Base-by-base conservation (phyloP, 64 coral and sea anemone genomes). In the Porites lutea region DNA sequence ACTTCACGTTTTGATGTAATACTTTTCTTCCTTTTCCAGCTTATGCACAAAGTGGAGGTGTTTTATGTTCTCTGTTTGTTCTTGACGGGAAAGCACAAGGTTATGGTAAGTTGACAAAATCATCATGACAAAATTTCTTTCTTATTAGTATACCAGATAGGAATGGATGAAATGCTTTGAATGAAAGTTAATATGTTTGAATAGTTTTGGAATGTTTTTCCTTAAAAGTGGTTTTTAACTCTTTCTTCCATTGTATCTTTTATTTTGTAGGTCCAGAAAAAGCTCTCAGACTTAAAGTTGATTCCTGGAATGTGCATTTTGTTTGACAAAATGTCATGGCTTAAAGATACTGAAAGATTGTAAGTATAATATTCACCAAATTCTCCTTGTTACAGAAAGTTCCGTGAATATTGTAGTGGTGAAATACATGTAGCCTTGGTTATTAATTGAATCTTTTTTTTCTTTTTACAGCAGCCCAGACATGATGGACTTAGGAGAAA, bases 31-130 rank as follows among this genome's bases (percentile, higher is more conserved):
- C 4, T 21, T 81, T 90, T 48, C 5, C 52, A 98, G 62, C 68
- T 98, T 3, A 95, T 98, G 37, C 89, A 93, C 20, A 98, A 98
- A 83, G 96, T 98, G 27, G 96, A 98, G 52, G 96, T 95, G 8
- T 93, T 98, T 74, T 98, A 95, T 79, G 90, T 98, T 57, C 66
- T 98, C 2, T 98, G 96, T 93, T 75, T 98, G 49, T 95, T 98
- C 57, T 79, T 98, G 48, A 98, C 96, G 51, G 96, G 96, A 57
- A 98, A 93, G 48, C 89, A 95, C 72, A 98, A 98, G 79, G 70
- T 86, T 21, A 82, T 65, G 59, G 89, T 92, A 92, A 89, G 89
- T 91, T 14, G 44, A 77, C 5, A 7, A 63, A 87, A 46, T 63
- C 6, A 46, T 86, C 4, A 16, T 48, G 27, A 65, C 13, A 52